Evolutionary conservation across 64 coral and sea anemone species (phyloP), one percentile per base, ranked within the genome.

Genomic region (Dendronephthya gigantea): DNA sequence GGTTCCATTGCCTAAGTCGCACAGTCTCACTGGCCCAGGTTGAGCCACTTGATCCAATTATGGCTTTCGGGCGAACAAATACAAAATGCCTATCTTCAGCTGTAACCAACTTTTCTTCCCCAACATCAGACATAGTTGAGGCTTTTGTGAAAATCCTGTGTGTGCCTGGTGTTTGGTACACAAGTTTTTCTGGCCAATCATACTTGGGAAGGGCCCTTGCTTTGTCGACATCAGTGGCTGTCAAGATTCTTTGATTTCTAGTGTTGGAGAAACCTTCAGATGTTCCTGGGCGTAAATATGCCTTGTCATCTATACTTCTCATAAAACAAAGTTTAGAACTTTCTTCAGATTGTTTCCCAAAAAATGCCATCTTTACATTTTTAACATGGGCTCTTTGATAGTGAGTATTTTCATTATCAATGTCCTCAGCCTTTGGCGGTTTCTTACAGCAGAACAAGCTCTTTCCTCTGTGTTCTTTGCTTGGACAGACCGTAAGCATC

Each of bases 381-480:
- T 82, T 75, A 35, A 90, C 83, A 58, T 90, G 92, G 39, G 75
- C 85, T 37, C 84, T 49, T 23, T 93, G 92, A 43, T 84, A 90
- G 50, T 93, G 88, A 10, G 88, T 93, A 35, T 93, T 93, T 55
- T 84, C 88, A 36, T 93, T 90, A 17, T 82, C 86, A 45, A 66
- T 19, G 40, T 90, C 92, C 55, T 90, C 88, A 39, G 85, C 74
- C 81, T 90, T 93, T 7, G 68, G 92, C 22, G 88, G 88, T 40
- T 90, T 90, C 88, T 94, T 94, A 1, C 25, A 47, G n/a, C 88
- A 94, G 85, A 94, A 90, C 28, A 94, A 39, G n/a, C 49, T 86
- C 27, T 90, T 90, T n/a, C 82, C 92, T 29, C 45, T 35, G 40
- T 93, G 88, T 17, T 38, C 16, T 13, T 11, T 33, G 81, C 83